phyloP scores from a whole-genome alignment of 1,140 invertebrate species.

The Notospermus geniculatus region DNA sequence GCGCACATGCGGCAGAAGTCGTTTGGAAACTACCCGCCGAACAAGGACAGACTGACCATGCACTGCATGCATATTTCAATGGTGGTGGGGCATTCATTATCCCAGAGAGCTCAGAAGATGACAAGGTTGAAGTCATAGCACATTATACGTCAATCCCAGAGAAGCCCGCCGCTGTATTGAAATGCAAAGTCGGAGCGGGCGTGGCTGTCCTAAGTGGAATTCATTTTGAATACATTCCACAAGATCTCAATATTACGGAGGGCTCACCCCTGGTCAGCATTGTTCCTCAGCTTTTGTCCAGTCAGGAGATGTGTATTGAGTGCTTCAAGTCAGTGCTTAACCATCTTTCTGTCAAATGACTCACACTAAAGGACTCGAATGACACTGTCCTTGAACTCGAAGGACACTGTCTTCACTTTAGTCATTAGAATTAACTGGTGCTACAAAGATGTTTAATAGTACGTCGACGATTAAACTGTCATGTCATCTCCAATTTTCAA shows the following conservation, averaged over 20 bases:
- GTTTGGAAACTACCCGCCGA: background rate
- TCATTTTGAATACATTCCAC: conserved; percentile 36
- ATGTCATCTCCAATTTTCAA: no score
- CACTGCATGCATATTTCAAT: conserved; percentile 28
- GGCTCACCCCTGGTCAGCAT: conserved; percentile 53
- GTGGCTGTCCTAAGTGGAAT: conserved; percentile 33
- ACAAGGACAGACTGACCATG: background rate
- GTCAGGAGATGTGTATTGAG: no score
- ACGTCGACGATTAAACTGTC: no score
- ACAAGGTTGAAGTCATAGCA: conserved; percentile 15
- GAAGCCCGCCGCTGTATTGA: conserved; percentile 31
- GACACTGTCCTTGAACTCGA: no score
- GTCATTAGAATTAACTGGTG: no score
- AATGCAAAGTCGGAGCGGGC: conserved; percentile 33
- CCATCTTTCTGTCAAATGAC: no score
- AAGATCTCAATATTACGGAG: conserved; percentile 61
- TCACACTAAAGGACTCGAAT: no score
- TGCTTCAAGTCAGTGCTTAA: no score
- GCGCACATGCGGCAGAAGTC: conserved; percentile 26
- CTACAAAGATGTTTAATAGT: no score
- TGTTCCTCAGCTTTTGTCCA: no score
- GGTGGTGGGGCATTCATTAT: conserved; percentile 36
- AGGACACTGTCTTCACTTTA: no score
- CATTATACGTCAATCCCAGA: conserved; percentile 13
- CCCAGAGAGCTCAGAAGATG: conserved; percentile 5